phyloP scores from a whole-genome alignment of 2,888 invertebrate species.

The Zeuzera pyrina region DNA sequence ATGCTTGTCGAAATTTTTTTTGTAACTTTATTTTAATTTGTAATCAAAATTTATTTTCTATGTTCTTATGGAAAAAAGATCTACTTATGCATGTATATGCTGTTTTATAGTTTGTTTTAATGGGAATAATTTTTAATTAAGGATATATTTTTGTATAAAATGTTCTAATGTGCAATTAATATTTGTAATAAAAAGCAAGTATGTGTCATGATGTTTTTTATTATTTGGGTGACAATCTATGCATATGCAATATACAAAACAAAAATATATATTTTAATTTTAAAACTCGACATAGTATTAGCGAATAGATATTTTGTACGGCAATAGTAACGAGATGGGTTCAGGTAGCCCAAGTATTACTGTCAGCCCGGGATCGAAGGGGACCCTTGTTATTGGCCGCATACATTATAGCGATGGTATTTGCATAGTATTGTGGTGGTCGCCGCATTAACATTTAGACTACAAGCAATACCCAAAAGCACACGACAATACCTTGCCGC shows the following conservation, averaged over 20 bases:
- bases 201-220: too few species aligned
- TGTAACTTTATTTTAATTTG: constrained; percentile 15
- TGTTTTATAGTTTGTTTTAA: constrained; percentile 62
- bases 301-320: too few species aligned
- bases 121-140: constrained; percentile 64
- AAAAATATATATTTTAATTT: too few species aligned
- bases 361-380: too few species aligned
- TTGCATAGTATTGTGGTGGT: constrained; percentile 55
- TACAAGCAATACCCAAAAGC: constrained; percentile 30
- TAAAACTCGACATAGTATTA: too few species aligned
- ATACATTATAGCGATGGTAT: constrained; percentile 35
- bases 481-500: constrained; percentile 24
- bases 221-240: too few species aligned
- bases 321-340: too few species aligned
- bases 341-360: too few species aligned
- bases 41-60: constrained; percentile 17
- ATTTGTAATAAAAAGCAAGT: constrained; percentile 67
- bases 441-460: constrained; percentile 55
- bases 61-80: background rate
- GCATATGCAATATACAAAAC: too few species aligned
- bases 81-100: constrained; percentile 12
- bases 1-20: constrained; percentile 11
- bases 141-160: constrained; percentile 71
- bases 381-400: too few species aligned
- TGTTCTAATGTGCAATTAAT: constrained; percentile 68